These are phyloP conservation scores for Creontiades dilutus DNA, from an alignment of 2,888 invertebrate species.

Conservation along the genomic window DNA sequence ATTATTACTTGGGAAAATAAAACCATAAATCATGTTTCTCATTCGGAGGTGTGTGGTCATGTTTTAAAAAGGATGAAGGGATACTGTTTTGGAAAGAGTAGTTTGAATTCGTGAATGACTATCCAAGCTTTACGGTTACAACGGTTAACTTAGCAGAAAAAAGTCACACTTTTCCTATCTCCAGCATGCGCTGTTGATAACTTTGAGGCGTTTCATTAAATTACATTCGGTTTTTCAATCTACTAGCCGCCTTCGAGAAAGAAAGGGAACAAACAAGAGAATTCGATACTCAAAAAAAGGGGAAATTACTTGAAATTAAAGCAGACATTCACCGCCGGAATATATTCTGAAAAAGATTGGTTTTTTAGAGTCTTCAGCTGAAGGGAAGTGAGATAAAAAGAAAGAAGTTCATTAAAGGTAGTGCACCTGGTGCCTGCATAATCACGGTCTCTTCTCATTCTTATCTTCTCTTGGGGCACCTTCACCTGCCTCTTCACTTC, in stretches of 20 bases:
- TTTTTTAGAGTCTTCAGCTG: constrained; percentile 38
- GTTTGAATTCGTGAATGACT: no score
- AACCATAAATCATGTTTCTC: no score
- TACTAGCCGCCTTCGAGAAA: not conserved
- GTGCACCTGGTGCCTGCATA: constrained; percentile 68
- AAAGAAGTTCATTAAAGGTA: constrained; percentile 67
- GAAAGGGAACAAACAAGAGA: not conserved
- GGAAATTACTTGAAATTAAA: constrained; percentile 37
- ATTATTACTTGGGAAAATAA: no score
- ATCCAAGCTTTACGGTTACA: no score
- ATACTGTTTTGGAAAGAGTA: no score
- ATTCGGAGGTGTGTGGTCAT: no score
- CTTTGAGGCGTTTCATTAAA: not conserved
- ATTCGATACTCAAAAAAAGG: not conserved
- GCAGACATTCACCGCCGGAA: constrained; percentile 26
- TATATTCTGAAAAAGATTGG: constrained; percentile 48
- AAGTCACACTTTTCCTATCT: no score
- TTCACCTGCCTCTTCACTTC: constrained; percentile 24
- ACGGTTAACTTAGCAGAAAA: no score
- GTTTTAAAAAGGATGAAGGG: no score
- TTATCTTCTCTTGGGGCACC: not conserved
- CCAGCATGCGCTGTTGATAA: not conserved
- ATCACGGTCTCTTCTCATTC: constrained; percentile 54
- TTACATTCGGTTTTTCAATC: not conserved
- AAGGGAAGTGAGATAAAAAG: constrained; percentile 54